Base-by-base conservation (phyloP, 2,113 vertebrate species). In the Microcebus lehilahytsara region DNA sequence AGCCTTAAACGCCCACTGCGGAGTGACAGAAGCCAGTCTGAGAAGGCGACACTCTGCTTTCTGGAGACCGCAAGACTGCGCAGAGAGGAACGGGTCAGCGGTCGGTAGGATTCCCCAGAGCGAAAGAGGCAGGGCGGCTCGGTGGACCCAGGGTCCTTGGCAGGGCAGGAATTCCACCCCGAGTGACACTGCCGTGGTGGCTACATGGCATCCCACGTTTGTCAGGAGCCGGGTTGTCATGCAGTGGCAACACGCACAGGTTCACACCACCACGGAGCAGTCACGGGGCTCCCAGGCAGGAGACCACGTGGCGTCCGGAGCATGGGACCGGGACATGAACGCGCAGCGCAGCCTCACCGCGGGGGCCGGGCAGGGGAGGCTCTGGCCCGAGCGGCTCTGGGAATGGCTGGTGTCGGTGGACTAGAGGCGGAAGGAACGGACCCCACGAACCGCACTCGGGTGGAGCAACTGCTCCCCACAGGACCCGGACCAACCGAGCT, bases 161-260 rank as follows among this genome's bases (percentile, higher is more conserved):
- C 46, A 49, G 11, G n/a, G 30, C 60, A 22, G 86, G 0, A 3
- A 30, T 13, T 56, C 22, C 23, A 0, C 2, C 11, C 34, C 1
- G 22, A 3, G 1, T 0, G 14, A 40, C 1, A 8, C 8, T 2
- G 22, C 13, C 2, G 2, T 2, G 6, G 49, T 1, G n/a, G 23
- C 32, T 8, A 1, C 67, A 14, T 4, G 11, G 40, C 42, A 12
- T 13, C 11, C 16, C 0, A 4, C 27, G 23, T 11, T 2, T n/a
- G 30, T 27, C 67, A 6, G 17, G 0, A 25, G 22, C 34, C 5
- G 0, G 0, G 0, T 9, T 2, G 17, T 9, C 3, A 16, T 4
- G 4, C 64, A 10, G 34, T 23, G 19, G n/a, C 1, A 6, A 14
- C 0, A 2, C 1, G 3, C 0, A 4, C 40, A 25, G 4, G 37